Percentiles rank a stretch among this genome's conserved stretches.
Evolutionary conservation across 1,140 invertebrate genomes (phyloP).

Genomic region (Dendroctonus ponderosae): DNA sequence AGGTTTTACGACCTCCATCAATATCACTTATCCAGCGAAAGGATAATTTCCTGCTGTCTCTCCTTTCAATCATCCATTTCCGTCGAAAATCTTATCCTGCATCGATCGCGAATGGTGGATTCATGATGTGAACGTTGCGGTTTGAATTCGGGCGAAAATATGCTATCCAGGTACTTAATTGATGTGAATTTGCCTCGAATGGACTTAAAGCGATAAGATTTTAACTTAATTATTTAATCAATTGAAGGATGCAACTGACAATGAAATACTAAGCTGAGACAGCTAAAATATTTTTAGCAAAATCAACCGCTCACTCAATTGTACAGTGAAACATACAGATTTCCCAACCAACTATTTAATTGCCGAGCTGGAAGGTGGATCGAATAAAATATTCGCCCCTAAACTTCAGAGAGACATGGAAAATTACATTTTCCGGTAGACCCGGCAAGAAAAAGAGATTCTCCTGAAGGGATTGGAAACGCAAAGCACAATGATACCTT

Average conservation of each 20-base stretch:
- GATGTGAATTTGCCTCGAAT: too few species aligned
- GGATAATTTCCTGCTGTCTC: slow-evolving; percentile 29
- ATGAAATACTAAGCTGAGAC: too few species aligned
- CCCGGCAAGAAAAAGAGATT: slow-evolving; percentile 14
- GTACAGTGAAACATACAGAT: too few species aligned
- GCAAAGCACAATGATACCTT: slow-evolving; percentile 21
- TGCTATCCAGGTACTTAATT: too few species aligned
- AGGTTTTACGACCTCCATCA: slow-evolving; percentile 29
- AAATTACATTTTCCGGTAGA: slow-evolving; percentile 23
- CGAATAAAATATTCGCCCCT: neutral
- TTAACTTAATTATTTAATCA: too few species aligned
- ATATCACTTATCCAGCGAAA: slow-evolving; percentile 29
- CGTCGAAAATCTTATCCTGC: slow-evolving; percentile 14
- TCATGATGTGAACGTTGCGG: slow-evolving; percentile 1
- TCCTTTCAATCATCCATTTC: slow-evolving; percentile 27
- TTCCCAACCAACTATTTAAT: too few species aligned
- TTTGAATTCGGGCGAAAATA: too few species aligned
- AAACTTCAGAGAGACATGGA: slow-evolving; percentile 6
- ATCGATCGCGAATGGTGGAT: slow-evolving; percentile 18
- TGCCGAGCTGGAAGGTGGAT: too few species aligned
- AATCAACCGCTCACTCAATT: too few species aligned
- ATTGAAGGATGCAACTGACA: too few species aligned
- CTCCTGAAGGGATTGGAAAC: slow-evolving; percentile 10
- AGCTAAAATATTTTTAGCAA: too few species aligned
- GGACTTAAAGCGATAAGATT: too few species aligned